Evolutionary conservation across 1,140 invertebrate species (phyloP), one percentile per base, ranked within the genome.

Genomic region (Nasonia longicornis): DNA sequence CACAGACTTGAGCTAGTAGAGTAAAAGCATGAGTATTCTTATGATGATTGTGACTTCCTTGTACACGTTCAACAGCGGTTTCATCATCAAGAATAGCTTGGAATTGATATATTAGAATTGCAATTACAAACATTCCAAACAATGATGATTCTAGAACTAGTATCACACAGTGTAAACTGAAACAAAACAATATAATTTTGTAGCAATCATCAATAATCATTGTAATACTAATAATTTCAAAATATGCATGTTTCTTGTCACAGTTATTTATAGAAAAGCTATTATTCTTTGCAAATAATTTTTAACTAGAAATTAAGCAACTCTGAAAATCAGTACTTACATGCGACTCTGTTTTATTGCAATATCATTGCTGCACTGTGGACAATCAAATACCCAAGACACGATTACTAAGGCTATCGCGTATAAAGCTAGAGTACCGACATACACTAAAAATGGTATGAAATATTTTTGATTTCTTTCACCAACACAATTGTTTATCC

Each of bases 381-480:
- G 92, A 88, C 95, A 96, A 52, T 96, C 95, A 48, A 92, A 91
- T 6, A 95, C 86, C 95, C 96, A 97, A 3, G 95, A 95, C 74
- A 93, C 91, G 31, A 95, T 92, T 67, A 96, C 94, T 85, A 97
- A 90, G 26, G 89, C 91, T 45, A 96, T 92, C 22, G 95, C 94
- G 89, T 96, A 97, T 0, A 93, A 83, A 16, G 93, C 92, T 69
- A 95, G 88, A 29, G 93, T 87, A 84, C 93, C 94, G 78, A 95
- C 94, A 87, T 95, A 95, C n/a, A 97, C 93, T 73, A 98, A 91
- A 91, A 98, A 98, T 88, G 98, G 97, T 84, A 98, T 94, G 88
- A 98, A 98, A 91, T 95, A 98, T 88, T 97, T 98, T 91, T 98
- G 97, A 92, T 98, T 98, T 86, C 95, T 93, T 90, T 98, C 96